Percentiles rank a stretch among this genome's conserved stretches.
Evolutionary conservation across 2,113 vertebrate species (phyloP).

Genomic region (Chaetorhynchus papuensis): DNA sequence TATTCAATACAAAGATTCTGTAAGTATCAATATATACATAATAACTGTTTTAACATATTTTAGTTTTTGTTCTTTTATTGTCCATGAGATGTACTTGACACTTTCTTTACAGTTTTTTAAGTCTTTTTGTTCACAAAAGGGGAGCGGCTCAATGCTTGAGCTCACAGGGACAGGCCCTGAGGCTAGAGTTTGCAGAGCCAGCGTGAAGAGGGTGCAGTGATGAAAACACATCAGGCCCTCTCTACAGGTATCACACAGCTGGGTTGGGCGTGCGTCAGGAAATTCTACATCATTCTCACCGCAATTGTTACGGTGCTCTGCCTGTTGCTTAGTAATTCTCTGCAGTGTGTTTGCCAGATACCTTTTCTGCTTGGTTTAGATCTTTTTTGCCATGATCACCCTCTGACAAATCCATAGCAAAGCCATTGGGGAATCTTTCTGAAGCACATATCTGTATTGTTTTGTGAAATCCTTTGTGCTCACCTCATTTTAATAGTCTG

Average conservation of each 20-base stretch:
- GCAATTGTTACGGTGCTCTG: neutral
- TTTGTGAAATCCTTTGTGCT: neutral
- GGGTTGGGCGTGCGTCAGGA: neutral
- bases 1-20: neutral
- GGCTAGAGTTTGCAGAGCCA: neutral
- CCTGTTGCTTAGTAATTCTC: neutral
- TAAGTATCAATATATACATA: neutral
- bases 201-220: neutral
- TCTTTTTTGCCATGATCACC: neutral
- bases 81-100: neutral
- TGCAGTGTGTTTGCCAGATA: neutral
- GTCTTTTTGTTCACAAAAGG: neutral
- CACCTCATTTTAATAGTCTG: neutral
- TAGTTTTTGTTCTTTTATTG: neutral
- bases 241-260: neutral
- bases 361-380: neutral
- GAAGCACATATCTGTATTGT: neutral
- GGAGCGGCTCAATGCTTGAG: neutral
- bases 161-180: neutral
- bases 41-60: neutral
- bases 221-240: neutral
- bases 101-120: neutral
- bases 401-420: neutral
- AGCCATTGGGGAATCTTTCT: neutral
- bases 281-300: neutral